phyloP scores from a whole-genome alignment of 2,113 vertebrate species.

The Ardeotis arabs region DNA sequence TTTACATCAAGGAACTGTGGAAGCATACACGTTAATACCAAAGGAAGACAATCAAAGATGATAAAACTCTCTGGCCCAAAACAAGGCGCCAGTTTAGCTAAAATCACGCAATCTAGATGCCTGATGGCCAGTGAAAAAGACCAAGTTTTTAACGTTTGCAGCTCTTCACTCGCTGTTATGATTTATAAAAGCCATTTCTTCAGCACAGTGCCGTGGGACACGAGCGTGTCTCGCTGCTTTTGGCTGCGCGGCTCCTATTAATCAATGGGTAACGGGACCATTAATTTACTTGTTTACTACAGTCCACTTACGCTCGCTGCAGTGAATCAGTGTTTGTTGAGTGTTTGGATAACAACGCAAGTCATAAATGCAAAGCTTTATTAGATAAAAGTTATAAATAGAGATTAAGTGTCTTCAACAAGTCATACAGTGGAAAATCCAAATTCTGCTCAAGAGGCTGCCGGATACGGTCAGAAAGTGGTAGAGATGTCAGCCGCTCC shows the following conservation, averaged over 20 bases:
- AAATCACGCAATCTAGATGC: neutral
- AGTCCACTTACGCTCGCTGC: conserved; percentile 10
- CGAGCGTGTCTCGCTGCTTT: neutral
- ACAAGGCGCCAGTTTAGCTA: neutral
- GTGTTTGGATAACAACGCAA: neutral
- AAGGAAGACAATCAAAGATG: neutral
- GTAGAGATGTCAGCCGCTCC: neutral
- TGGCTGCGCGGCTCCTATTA: neutral
- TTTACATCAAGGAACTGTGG: neutral
- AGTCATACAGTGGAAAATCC: neutral
- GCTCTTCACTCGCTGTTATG: neutral
- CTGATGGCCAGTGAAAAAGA: neutral
- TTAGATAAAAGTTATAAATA: neutral
- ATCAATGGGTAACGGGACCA: neutral
- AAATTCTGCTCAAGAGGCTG: neutral
- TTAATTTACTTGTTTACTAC: conserved; percentile 3
- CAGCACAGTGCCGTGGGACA: neutral
- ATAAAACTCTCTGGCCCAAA: neutral
- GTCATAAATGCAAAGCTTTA: neutral
- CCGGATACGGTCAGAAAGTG: neutral
- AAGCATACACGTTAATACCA: neutral
- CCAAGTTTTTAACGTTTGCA: neutral
- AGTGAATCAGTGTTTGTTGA: neutral
- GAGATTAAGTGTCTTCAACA: neutral
- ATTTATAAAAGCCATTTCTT: neutral